Evolutionary conservation across 2,888 invertebrate species (phyloP), one percentile per base, ranked within the genome.

Genomic region (Sarcophaga rosellei): DNA sequence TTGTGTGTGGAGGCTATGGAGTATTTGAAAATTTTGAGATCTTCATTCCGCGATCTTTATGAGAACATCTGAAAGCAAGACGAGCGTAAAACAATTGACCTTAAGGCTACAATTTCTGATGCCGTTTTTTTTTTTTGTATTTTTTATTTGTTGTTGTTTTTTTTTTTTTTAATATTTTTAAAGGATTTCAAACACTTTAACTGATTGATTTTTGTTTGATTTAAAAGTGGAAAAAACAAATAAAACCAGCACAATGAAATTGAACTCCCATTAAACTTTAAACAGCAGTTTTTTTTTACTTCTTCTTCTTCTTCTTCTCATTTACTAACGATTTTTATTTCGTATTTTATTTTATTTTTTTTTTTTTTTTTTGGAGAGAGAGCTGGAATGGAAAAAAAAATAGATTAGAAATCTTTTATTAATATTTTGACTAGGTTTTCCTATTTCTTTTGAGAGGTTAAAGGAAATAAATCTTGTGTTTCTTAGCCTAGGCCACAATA

Each of bases 1-100:
- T 21, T 21, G 23, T 62, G 6, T 12, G 11, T 35, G 10, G 35
- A 35, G 35, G 35, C 35, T 35, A n/a, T 65, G 17, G 53, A 53
- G 15, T 11, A 84, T 86, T 86, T 84, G 81, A 86, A 78, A 86
- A 75, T 86, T 86, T 91, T 91, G 91, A 91, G 91, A 92, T 91
- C 92, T 92, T 92, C 91, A 92, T 91, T 91, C 90, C 89, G 89
- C 89, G 92, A 91, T 92, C 91, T 91, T 90, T 91, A 90, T 92
- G 91, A 92, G 91, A 92, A 92, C 92, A 92, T 92, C 91, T 92
- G 89, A 63, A 21, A 53, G 17, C 4, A 53, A 81, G 84, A 88
- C 90, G 90, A 89, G 89, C 63, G 76, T 74, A 86, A 74, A 82
- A 23, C 77, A 86, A 81, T 62, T 86, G 86, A 86, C 86, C 86